These are phyloP conservation scores for Rhopalosiphum nymphaeae DNA, from an alignment of 2,888 invertebrate genomes.

Conservation along the genomic window DNA sequence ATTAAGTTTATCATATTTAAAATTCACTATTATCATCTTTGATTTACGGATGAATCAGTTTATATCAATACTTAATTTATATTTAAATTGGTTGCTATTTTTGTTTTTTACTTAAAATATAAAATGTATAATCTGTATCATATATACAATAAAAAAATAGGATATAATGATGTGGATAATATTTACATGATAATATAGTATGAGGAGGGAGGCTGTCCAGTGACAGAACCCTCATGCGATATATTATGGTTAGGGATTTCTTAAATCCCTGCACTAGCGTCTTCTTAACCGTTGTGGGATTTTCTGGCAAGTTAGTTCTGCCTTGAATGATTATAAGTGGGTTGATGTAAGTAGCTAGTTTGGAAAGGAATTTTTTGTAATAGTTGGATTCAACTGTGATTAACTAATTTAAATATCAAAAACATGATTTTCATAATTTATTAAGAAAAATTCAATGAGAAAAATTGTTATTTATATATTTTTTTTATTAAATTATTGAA, in stretches of 20 bases:
- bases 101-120: no score
- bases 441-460: neutral
- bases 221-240: no score
- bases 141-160: no score
- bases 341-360: neutral
- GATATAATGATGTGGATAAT: no score
- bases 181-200: no score
- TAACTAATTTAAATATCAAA: neutral
- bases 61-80: neutral
- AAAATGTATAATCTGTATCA: no score
- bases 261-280: neutral
- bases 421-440: neutral
- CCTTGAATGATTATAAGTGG: neutral
- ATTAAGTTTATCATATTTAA: neutral
- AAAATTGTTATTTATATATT: neutral
- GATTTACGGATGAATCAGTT: neutral
- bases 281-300: neutral
- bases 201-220: no score
- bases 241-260: no score
- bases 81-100: neutral
- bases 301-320: neutral
- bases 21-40: neutral
- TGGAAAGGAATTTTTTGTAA: neutral
- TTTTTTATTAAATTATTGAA: neutral
- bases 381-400: neutral